Evolutionary conservation across 2,113 vertebrate genomes (phyloP).

Genomic region (Vimba vimba): DNA sequence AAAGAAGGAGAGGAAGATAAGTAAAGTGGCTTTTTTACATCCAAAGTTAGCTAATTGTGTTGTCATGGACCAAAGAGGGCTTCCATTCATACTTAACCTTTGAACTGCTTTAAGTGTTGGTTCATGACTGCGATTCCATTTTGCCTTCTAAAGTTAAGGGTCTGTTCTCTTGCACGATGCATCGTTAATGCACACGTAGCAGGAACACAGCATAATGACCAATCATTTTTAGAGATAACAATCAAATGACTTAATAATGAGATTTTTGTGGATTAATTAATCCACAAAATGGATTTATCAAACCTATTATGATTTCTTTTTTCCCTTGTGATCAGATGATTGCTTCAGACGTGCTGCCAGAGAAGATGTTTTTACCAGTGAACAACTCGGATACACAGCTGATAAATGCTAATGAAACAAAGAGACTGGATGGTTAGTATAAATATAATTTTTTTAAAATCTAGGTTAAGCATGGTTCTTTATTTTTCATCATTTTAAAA

Average conservation of each 20-base stretch:
- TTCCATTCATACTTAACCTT: slow-evolving; percentile 59
- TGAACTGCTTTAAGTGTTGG: slow-evolving; percentile 40
- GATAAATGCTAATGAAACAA: slow-evolving; percentile 71
- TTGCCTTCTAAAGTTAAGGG: slow-evolving; percentile 32
- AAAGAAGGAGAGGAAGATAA: slow-evolving; percentile 37
- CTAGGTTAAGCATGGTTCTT: not conserved
- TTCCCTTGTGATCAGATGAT: slow-evolving; percentile 78
- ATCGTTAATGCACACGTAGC: slow-evolving; percentile 19
- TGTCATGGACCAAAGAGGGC: slow-evolving; percentile 47
- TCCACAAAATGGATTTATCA: slow-evolving; percentile 30
- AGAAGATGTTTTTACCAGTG: slow-evolving; percentile 85
- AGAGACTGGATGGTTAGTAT: slow-evolving; percentile 80
- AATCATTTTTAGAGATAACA: slow-evolving; percentile 38
- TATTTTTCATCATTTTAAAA: not conserved
- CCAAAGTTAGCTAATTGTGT: slow-evolving; percentile 53
- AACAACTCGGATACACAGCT: slow-evolving; percentile 62
- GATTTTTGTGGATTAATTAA: slow-evolving; percentile 44
- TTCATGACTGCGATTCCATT: slow-evolving; percentile 29
- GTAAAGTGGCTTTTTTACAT: slow-evolving; percentile 48
- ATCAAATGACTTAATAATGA: slow-evolving; percentile 41
- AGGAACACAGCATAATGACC: slow-evolving; percentile 27
- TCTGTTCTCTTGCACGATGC: slow-evolving; percentile 2
- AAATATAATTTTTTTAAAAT: not conserved
- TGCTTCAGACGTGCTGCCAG: slow-evolving; percentile 87
- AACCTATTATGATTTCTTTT: slow-evolving; percentile 25